A percentile compares a stretch with the other conserved stretches of the same genome.
phyloP scores from a whole-genome alignment of 2,113 vertebrate genomes.

The Myanophis thanlyinensis region DNA sequence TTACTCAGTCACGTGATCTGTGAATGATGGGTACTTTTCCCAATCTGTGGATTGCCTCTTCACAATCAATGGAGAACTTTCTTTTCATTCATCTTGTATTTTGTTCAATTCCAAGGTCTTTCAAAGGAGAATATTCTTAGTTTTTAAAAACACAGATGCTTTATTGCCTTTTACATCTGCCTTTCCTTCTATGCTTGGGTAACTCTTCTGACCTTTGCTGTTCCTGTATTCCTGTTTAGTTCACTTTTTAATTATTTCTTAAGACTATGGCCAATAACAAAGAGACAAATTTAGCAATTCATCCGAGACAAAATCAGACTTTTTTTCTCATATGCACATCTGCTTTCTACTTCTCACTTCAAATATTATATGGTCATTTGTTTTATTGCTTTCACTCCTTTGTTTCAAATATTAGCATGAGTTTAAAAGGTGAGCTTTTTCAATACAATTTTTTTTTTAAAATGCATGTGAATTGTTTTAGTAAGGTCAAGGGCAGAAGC shows the following conservation, averaged over 20 bases:
- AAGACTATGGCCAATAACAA: neutral
- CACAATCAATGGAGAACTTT: too few relatives aligned
- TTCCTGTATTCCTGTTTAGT: neutral
- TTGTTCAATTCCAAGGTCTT: neutral
- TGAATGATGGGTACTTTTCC: too few relatives aligned
- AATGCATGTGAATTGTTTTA: neutral
- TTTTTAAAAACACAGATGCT: neutral
- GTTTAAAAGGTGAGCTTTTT: neutral
- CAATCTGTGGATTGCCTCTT: too few relatives aligned
- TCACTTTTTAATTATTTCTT: neutral
- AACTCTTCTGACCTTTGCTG: neutral
- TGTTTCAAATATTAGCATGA: neutral
- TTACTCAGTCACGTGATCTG: too few relatives aligned
- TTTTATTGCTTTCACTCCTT: neutral
- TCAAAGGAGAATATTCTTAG: neutral
- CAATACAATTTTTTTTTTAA: neutral
- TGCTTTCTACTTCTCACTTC: neutral
- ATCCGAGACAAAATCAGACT: conserved; percentile 15
- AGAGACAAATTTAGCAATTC: neutral
- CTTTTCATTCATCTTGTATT: neutral
- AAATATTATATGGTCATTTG: neutral
- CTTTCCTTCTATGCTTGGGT: neutral
- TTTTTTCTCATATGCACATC: neutral
- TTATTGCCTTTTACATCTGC: neutral
- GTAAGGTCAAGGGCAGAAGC: neutral